Conservation (phyloP, 2,797 vertebrate genomes). For the Columba guinea region DNA sequence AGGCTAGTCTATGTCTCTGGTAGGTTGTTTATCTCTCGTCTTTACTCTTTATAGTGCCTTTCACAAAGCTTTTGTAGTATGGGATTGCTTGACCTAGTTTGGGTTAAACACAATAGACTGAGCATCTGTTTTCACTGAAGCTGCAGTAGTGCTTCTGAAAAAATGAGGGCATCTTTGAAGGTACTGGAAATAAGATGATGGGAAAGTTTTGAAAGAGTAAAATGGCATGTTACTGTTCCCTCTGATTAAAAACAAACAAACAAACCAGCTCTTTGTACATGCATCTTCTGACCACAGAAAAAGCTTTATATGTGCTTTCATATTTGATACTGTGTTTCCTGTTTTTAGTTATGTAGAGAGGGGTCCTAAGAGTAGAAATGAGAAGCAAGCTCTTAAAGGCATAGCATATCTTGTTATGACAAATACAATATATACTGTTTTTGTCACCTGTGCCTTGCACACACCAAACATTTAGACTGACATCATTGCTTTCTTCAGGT, state of each 20-base stretch:
- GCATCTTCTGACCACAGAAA: not conserved
- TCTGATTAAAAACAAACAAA: not conserved
- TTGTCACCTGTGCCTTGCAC: not conserved
- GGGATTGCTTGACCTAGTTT: not conserved
- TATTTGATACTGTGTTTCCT: not conserved
- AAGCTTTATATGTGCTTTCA: fast-evolving
- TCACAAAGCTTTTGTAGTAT: not conserved
- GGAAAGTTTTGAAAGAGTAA: not conserved
- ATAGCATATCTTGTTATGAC: fast-evolving
- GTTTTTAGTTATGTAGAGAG: not conserved
- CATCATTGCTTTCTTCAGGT: not conserved
- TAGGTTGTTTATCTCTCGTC: not conserved
- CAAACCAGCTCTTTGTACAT: fast-evolving
- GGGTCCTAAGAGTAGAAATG: not conserved
- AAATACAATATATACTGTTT: fast-evolving
- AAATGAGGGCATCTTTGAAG: not conserved
- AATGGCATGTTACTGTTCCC: not conserved
- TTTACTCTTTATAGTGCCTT: not conserved
- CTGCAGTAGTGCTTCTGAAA: not conserved
- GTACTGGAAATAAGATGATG: not conserved
- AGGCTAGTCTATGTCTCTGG: not conserved
- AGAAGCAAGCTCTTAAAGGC: not conserved
- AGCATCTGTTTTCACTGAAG: not conserved
- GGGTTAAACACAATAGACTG: not conserved
- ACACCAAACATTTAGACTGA: not conserved